A percentile compares a stretch with the other conserved stretches of the same genome.
These are phyloP conservation scores for Drosophila prostipennis DNA, from an alignment of 2,888 invertebrate genomes.

Conservation along the genomic window DNA sequence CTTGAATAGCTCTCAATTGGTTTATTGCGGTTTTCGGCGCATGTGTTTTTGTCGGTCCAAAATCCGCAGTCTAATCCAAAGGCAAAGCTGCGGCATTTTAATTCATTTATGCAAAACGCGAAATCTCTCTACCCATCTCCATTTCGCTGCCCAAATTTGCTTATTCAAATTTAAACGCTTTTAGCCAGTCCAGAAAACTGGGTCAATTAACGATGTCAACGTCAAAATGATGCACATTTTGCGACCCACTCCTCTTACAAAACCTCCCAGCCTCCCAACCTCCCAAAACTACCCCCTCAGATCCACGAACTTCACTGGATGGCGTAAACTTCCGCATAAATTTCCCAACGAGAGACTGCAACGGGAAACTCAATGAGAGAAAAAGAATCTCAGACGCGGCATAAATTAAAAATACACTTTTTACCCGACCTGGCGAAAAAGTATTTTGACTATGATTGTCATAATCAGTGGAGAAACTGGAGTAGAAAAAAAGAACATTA, in stretches of 20 bases:
- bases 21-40: slow-evolving; percentile 47
- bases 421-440: slow-evolving; percentile 21
- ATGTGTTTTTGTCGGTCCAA: slow-evolving; percentile 36
- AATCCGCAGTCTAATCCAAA: slow-evolving; percentile 38
- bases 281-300: too few relatives aligned
- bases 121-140: slow-evolving; percentile 22
- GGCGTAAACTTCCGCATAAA: slow-evolving; percentile 44
- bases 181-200: slow-evolving; percentile 55
- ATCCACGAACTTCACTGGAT: slow-evolving; percentile 19
- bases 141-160: slow-evolving; percentile 49
- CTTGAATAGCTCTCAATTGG: slow-evolving; percentile 40
- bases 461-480: slow-evolving; percentile 32
- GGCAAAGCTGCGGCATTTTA: slow-evolving; percentile 43
- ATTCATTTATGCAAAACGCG: slow-evolving; percentile 72
- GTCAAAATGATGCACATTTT: slow-evolving; percentile 48
- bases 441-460: slow-evolving; percentile 44
- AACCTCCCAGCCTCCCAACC: background rate
- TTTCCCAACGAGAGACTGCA: slow-evolving; percentile 31
- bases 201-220: slow-evolving; percentile 63
- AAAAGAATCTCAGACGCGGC: slow-evolving; percentile 9
- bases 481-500: background rate
- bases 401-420: slow-evolving; percentile 50
- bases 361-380: slow-evolving; percentile 5
- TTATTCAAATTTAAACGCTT: slow-evolving; percentile 71
- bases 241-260: slow-evolving; percentile 13